Evolutionary conservation across 2,797 vertebrate genomes (phyloP), one percentile per base, ranked within the genome.

Genomic region (Synaphobranchus kaupii): DNA sequence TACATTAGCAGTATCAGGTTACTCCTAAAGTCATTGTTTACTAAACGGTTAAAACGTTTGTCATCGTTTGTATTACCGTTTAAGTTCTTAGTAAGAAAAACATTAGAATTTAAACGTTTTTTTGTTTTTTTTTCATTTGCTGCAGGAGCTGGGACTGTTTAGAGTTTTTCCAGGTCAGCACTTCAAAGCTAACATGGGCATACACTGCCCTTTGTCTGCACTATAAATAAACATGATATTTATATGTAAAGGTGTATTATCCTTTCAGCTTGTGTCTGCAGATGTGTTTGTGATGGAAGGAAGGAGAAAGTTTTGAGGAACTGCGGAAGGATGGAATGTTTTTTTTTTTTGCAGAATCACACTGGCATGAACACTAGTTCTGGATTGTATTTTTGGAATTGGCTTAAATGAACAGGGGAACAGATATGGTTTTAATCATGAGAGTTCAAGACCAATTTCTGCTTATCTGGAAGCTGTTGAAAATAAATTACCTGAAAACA

Each of bases 351-450:
- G n/a, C 86, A 52, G 47, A 48, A 39, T 85, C 34, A 58, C n/a
- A 22, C 73, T 80, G 87, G 83, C 48, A 73, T n/a, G 44, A 85
- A 39, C 8, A 4, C 22, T 56, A 1, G 17, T 8, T 28, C 31
- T 86, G 48, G 63, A 39, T 76, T 58, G 68, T 22, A 31, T 76
- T 76, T 76, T 31, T 63, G 39, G 25, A 22, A 47, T 84, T 87
- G 86, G 83, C 76, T 20, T 10, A 63, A 56, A 7, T 15, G 56
- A n/a, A n/a, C 22, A 20, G 31, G 13, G 60, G 56, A 47, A 31
- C 54, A 78, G 66, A 84, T 54, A 22, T 87, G 87, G 39, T 87
- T 84, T 84, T 68, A 85, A 88, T 85, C 17, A 85, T n/a, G 44
- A n/a, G 28, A 68, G 28, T 50, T 88, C 25, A 85, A 81, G 47